Base-by-base conservation (phyloP, 2,888 invertebrate genomes). In the Chrysina gloriosa region DNA sequence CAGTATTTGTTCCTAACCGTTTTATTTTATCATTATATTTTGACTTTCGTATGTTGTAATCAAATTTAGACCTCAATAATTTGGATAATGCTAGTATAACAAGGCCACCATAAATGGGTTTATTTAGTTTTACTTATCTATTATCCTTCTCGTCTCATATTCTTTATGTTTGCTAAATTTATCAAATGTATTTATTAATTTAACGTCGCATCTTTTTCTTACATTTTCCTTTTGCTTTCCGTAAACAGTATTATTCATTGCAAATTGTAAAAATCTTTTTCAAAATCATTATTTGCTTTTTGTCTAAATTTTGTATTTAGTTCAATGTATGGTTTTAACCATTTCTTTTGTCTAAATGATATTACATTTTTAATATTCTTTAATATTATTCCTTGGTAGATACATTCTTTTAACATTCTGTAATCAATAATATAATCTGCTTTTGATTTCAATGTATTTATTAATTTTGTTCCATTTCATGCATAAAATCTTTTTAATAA, bases 181-280 rank as follows among this genome's bases (percentile, higher is more conserved):
- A n/a, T 1, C n/a, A 27, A 23, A n/a, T n/a, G n/a, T n/a, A n/a
- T n/a, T n/a, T n/a, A n/a, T n/a, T n/a, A n/a, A n/a, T 70, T 74
- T 76, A 0, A 85, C 74, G 70, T 80, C 76, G 14, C n/a, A 76
- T 72, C 45, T 82, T 82, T 34, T 79, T 70, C 6, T 81, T 77
- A 74, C 83, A n/a, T 83, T 73, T 83, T n/a, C 82, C 78, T 83
- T 82, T 1, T 80, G 80, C 74, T 82, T 83, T 6, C 73, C 76
- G 48, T 68, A 76, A 1, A 75, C 71, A 0, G 72, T 65, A 70
- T 83, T 81, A 67, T 81, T 81, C 77, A 64, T 68, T 34, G n/a
- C n/a, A 67, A 52, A 29, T 67, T 66, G n/a, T n/a, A n/a, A 34
- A 61, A 67, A 34, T 67, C 63, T 48, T 61, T 67, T 19, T 67